Conservation (phyloP, 1,140 invertebrate species). For the Magallana gigas region DNA sequence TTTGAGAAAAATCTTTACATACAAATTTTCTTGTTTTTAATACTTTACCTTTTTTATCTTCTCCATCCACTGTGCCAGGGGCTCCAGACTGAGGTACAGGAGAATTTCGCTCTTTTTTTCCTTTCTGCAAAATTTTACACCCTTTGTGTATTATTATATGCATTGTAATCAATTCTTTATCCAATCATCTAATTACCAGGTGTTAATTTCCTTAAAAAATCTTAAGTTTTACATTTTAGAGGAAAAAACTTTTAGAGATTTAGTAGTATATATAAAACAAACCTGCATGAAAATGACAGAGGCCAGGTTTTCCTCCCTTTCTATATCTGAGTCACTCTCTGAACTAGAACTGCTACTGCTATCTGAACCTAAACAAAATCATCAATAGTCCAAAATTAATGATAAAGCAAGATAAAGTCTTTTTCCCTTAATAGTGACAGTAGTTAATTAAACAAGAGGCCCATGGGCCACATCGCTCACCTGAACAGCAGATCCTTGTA, state of each 20-base stretch:
- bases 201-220: too few relatives aligned
- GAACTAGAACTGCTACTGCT: conserved; percentile 82
- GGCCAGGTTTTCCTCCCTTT: conserved; percentile 76
- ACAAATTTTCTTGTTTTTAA: too few relatives aligned
- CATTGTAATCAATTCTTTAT: too few relatives aligned
- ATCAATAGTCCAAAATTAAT: background rate
- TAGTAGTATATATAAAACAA: background rate
- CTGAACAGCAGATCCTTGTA: too few relatives aligned
- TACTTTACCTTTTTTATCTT: conserved; percentile 44
- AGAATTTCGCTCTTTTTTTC: conserved; percentile 39
- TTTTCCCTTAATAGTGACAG: too few relatives aligned
- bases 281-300: conserved; percentile 76
- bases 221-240: too few relatives aligned
- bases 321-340: conserved; percentile 86
- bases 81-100: conserved; percentile 47
- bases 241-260: too few relatives aligned
- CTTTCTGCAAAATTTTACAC: background rate
- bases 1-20: too few relatives aligned
- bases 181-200: too few relatives aligned
- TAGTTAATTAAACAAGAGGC: too few relatives aligned
- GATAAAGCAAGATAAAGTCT: too few relatives aligned
- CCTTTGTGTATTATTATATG: background rate
- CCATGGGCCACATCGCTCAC: too few relatives aligned
- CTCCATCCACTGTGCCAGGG: conserved; percentile 26
- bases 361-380: conserved; percentile 59